These are phyloP conservation scores for Promerops cafer DNA, from an alignment of 2,113 vertebrate species.

Conservation along the genomic window DNA sequence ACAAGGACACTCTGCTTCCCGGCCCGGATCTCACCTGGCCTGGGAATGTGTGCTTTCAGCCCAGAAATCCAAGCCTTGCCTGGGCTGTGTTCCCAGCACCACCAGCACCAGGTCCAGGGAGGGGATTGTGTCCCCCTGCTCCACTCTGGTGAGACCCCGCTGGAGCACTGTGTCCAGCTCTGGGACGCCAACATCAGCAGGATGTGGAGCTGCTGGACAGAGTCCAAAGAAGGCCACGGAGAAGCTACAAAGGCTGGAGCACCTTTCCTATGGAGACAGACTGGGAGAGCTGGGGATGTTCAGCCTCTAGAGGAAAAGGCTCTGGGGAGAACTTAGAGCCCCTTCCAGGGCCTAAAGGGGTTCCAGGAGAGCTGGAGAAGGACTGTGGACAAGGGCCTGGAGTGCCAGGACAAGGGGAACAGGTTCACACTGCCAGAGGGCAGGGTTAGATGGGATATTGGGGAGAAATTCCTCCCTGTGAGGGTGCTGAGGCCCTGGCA, in stretches of 20 bases:
- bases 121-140: no score
- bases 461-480: rapidly evolving
- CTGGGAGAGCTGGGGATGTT: background rate
- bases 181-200: background rate
- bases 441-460: rapidly evolving
- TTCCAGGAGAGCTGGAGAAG: background rate
- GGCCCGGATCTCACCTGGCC: rapidly evolving
- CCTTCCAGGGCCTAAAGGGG: background rate
- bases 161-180: no score
- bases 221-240: background rate
- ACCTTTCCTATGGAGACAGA: background rate
- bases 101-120: background rate
- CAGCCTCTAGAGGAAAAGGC: background rate
- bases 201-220: background rate
- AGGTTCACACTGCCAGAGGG: background rate
- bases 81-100: background rate
- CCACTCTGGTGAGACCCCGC: background rate
- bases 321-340: background rate
- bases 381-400: rapidly evolving
- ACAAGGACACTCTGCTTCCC: background rate
- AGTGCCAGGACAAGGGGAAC: background rate
- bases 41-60: background rate
- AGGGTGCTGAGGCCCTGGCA: rapidly evolving
- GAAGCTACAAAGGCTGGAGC: background rate
- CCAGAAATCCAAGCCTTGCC: background rate